Percentiles rank a stretch among this genome's conserved stretches.
These are phyloP conservation scores for Paedocypris sp. DNA, from an alignment of 2,113 vertebrate genomes.

Conservation along the genomic window DNA sequence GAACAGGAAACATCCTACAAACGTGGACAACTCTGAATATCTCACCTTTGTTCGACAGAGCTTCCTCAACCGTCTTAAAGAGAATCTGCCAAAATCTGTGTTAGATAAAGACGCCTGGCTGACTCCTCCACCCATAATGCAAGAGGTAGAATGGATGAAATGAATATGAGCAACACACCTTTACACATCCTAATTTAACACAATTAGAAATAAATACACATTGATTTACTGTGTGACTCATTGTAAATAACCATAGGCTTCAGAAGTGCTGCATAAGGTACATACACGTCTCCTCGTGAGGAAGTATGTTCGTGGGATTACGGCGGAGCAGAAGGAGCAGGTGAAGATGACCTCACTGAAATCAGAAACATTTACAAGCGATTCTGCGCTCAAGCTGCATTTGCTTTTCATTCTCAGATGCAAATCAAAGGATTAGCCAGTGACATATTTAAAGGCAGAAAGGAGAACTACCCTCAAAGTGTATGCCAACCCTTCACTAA, in stretches of 20 bases:
- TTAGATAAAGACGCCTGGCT: conserved; percentile 79
- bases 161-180: too few species aligned
- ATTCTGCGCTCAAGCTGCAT: background rate
- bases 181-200: too few species aligned
- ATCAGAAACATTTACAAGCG: background rate
- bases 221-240: too few species aligned
- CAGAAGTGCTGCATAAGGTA: conserved; percentile 66
- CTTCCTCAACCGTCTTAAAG: conserved; percentile 71
- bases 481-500: conserved; percentile 65
- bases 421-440: conserved; percentile 74
- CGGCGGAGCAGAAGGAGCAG: conserved; percentile 68
- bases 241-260: conserved; percentile 53
- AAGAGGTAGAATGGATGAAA: too few species aligned
- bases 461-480: conserved; percentile 75
- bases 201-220: too few species aligned
- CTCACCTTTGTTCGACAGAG: conserved; percentile 68
- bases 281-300: conserved; percentile 71
- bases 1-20: conserved; percentile 65
- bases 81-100: conserved; percentile 72
- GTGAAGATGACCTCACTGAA: conserved; percentile 43
- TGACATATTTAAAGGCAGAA: conserved; percentile 78
- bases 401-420: conserved; percentile 54
- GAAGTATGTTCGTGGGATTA: conserved; percentile 73
- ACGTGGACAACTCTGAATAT: conserved; percentile 68
- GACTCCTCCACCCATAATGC: conserved; percentile 65